Percentiles rank a stretch among this genome's conserved stretches.
phyloP scores from a whole-genome alignment of 2,797 vertebrate genomes.

The Triplophysa yarkandensis region DNA sequence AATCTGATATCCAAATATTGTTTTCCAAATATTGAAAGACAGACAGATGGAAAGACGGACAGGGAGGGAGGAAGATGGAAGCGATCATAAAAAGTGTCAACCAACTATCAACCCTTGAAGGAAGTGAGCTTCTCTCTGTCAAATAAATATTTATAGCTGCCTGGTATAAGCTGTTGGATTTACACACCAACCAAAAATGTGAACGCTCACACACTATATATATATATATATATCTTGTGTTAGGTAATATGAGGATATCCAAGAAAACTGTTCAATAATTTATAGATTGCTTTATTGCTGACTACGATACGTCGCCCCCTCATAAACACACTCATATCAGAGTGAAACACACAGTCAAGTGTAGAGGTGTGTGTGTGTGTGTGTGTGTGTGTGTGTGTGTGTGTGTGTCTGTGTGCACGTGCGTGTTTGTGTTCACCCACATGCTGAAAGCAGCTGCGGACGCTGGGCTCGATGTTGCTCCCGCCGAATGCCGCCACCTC shows the following conservation, averaged over 20 bases:
- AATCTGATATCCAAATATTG: too few species aligned
- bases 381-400: slow-evolving; percentile 2
- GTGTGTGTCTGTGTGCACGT: not conserved
- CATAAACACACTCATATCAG: slow-evolving; percentile 10
- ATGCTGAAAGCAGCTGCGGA: slow-evolving; percentile 96
- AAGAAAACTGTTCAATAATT: slow-evolving; percentile 12
- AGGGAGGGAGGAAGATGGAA: not conserved
- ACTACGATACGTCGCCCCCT: not conserved
- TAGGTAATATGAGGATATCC: slow-evolving; percentile 5
- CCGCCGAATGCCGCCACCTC: slow-evolving; percentile 96
- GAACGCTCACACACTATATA: slow-evolving; percentile 10
- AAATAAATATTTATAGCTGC: slow-evolving; percentile 2
- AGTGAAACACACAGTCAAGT: not conserved
- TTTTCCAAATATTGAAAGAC: too few species aligned
- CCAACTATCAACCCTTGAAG: not conserved
- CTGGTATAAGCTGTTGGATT: not conserved
- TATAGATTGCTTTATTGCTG: not conserved
- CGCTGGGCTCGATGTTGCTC: slow-evolving; percentile 96
- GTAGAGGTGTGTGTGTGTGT: not conserved
- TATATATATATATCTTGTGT: not conserved
- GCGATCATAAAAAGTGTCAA: not conserved
- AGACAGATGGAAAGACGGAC: not conserved
- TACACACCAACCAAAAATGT: not conserved
- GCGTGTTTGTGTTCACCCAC: slow-evolving; percentile 70
- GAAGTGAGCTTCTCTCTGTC: not conserved